phyloP scores from a whole-genome alignment of 2,797 vertebrate genomes.

The Gastrophryne carolinensis region DNA sequence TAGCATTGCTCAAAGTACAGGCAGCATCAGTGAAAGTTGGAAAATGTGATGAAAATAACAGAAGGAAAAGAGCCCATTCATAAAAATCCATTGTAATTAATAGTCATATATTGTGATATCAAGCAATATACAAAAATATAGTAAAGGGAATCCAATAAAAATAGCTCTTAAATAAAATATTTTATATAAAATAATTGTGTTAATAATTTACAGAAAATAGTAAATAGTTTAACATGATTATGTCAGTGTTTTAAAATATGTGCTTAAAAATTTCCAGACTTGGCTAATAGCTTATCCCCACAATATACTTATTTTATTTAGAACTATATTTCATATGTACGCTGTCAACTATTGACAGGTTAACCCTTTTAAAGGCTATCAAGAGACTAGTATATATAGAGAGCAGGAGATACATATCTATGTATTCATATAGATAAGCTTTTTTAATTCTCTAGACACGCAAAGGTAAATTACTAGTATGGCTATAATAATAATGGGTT shows the following conservation, averaged over 20 bases:
- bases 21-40: background rate
- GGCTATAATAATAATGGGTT: conserved; percentile 14
- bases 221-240: too few relatives aligned
- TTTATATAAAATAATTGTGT: too few relatives aligned
- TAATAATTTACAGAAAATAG: too few relatives aligned
- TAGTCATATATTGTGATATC: too few relatives aligned
- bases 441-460: background rate
- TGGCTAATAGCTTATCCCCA: too few relatives aligned
- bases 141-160: too few relatives aligned
- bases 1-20: background rate
- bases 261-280: too few relatives aligned
- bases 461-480: conserved; percentile 15
- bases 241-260: too few relatives aligned
- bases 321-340: background rate
- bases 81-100: background rate
- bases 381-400: background rate
- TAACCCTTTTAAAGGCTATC: background rate
- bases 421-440: background rate
- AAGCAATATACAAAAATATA: too few relatives aligned
- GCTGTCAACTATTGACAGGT: background rate
- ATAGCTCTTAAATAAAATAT: too few relatives aligned
- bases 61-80: background rate
- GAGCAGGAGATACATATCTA: conserved; percentile 9
- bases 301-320: background rate
- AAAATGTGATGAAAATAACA: background rate